Evolutionary conservation across 2,113 vertebrate genomes (phyloP), one percentile per base, ranked within the genome.

Genomic region (Globicephala melas): DNA sequence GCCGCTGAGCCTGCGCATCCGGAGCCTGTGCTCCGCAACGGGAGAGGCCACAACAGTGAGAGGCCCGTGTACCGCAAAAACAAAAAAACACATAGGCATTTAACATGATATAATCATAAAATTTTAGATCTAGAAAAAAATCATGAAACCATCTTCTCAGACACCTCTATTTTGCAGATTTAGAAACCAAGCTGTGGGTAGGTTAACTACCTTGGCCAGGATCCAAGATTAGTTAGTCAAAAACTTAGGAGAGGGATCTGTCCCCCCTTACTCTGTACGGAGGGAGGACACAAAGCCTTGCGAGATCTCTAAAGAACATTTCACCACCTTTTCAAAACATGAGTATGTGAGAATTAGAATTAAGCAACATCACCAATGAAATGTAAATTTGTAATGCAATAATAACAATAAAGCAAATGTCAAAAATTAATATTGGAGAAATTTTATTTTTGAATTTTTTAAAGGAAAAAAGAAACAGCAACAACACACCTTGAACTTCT

Each of bases 401-500:
- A 88, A 41, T 55, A 92, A 28, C 31, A 94, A 83, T n/a, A 89
- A 79, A 28, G n/a, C 63, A 41, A 76, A 20, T 10, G 7, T 55
- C 82, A 73, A 95, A 91, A 47, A 47, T 53, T 71, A 91, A 77
- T 74, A 38, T 25, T n/a, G 21, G 11, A 28, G 23, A 58, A 68
- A 41, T 80, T 80, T 83, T 73, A 83, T 17, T 41, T 92, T 80
- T 87, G 3, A 70, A 65, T 80, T 62, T 80, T 94, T 92, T 67
- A 33, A 79, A 73, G 1, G 53, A 91, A 38, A 5, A 81, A 77
- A 73, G 23, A 44, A 26, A 44, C 12, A 73, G 38, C 31, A 65
- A 50, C 6, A 74, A 74, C 10, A 67, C 8, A n/a, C 26, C 23
- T 91, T 36, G 53, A 77, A 33, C 26, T 55, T 28, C 38, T 58